Evolutionary conservation across 2,888 invertebrate species (phyloP).

Genomic region (Mimumesa dahlbomi): DNA sequence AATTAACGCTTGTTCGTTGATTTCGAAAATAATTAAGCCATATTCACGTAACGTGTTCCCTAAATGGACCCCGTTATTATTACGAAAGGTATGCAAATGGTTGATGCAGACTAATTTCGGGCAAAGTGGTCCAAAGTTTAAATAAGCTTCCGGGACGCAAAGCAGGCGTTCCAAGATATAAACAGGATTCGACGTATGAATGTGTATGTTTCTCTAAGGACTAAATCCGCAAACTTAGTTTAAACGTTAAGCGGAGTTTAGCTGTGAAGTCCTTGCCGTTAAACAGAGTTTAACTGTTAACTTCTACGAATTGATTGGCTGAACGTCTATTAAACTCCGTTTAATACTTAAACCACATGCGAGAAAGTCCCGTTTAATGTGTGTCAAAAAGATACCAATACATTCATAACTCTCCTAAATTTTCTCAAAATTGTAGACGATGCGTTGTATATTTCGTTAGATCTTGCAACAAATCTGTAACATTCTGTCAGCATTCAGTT

Average conservation of each 20-base stretch:
- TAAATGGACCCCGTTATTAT: no score
- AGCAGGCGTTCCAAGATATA: conserved; percentile 38
- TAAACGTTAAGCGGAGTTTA: conserved; percentile 37
- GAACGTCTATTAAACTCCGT: conserved; percentile 36
- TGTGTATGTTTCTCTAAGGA: conserved; percentile 29
- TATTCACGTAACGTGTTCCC: no score
- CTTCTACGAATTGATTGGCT: conserved; percentile 23
- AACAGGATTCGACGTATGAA: conserved; percentile 8
- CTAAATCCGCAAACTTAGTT: conserved; percentile 36
- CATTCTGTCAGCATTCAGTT: no score
- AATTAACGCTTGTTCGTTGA: no score
- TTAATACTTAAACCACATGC: conserved; percentile 27
- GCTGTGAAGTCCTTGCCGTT: conserved; percentile 28
- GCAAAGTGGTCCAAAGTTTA: conserved; percentile 13
- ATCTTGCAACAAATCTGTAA: no score
- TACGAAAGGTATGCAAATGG: background rate
- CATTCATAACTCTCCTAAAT: no score
- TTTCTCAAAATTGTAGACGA: no score
- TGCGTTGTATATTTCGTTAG: no score
- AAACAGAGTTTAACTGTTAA: conserved; percentile 35
- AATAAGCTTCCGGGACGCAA: conserved; percentile 18
- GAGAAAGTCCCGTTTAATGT: background rate
- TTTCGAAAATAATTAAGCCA: no score
- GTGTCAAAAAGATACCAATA: background rate
- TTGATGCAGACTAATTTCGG: conserved; percentile 13